phyloP scores from a whole-genome alignment of 2,113 vertebrate species.

The Rhinolophus ferrumequinum region DNA sequence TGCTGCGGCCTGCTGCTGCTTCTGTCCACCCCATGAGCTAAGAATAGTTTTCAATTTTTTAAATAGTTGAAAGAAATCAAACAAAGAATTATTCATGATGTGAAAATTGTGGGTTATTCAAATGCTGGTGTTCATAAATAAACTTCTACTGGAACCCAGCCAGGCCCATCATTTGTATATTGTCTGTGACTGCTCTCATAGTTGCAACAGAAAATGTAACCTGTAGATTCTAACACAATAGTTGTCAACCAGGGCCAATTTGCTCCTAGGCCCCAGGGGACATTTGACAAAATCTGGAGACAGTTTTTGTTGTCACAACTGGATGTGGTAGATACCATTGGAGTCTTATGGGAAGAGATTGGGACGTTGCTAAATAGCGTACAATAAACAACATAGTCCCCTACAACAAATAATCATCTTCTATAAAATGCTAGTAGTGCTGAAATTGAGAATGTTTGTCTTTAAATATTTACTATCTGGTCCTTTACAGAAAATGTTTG shows the following conservation, averaged over 20 bases:
- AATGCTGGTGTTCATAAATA: neutral
- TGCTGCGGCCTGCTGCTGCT: neutral
- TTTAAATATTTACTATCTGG: neutral
- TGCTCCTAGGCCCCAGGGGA: neutral
- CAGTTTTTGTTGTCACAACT: neutral
- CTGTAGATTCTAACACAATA: neutral
- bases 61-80: neutral
- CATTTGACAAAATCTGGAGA: neutral
- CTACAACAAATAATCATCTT: neutral
- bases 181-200: neutral
- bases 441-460: neutral
- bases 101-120: neutral
- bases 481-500: neutral
- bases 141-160: neutral
- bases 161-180: neutral
- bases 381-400: neutral
- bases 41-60: neutral
- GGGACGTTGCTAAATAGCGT: neutral
- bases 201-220: neutral
- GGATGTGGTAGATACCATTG: neutral
- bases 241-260: neutral
- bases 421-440: neutral
- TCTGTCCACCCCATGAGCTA: neutral
- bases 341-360: neutral
- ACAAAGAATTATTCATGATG: neutral